Conservation (phyloP, 2,888 invertebrate species). For the Junonia oenone region DNA sequence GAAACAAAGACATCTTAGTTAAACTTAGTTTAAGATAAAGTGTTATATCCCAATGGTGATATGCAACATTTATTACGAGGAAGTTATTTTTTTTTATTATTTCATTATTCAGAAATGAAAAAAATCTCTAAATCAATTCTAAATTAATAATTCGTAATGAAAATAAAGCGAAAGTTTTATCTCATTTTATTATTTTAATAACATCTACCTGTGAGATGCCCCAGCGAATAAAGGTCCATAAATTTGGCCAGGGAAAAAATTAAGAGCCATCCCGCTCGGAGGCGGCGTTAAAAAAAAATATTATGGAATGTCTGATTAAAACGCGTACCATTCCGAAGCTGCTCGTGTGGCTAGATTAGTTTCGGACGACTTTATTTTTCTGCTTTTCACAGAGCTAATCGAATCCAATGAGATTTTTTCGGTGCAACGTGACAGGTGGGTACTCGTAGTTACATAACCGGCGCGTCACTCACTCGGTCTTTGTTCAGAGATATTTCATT, state of each 20-base stretch:
- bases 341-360: slow-evolving; percentile 68
- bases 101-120: no score
- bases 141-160: neutral
- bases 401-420: slow-evolving; percentile 6
- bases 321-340: slow-evolving; percentile 49
- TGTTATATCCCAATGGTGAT: no score
- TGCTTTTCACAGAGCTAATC: slow-evolving; percentile 36
- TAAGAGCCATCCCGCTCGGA: slow-evolving; percentile 41
- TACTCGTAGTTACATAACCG: neutral
- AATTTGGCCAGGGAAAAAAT: slow-evolving; percentile 43
- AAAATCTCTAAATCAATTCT: neutral
- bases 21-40: slow-evolving; percentile 46
- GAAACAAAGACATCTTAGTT: slow-evolving; percentile 56
- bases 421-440: slow-evolving; percentile 1
- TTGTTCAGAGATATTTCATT: slow-evolving; percentile 1
- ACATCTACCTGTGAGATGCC: slow-evolving; percentile 20
- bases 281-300: slow-evolving; percentile 46
- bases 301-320: slow-evolving; percentile 72
- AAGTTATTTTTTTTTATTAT: no score
- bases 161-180: neutral
- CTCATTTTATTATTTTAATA: slow-evolving; percentile 13
- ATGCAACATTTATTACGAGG: no score
- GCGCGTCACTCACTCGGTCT: neutral
- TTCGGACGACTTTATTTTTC: slow-evolving; percentile 61
- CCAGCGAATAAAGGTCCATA: slow-evolving; percentile 24